Evolutionary conservation across 2,113 vertebrate genomes (phyloP).

Genomic region (Osmerus eperlanus): DNA sequence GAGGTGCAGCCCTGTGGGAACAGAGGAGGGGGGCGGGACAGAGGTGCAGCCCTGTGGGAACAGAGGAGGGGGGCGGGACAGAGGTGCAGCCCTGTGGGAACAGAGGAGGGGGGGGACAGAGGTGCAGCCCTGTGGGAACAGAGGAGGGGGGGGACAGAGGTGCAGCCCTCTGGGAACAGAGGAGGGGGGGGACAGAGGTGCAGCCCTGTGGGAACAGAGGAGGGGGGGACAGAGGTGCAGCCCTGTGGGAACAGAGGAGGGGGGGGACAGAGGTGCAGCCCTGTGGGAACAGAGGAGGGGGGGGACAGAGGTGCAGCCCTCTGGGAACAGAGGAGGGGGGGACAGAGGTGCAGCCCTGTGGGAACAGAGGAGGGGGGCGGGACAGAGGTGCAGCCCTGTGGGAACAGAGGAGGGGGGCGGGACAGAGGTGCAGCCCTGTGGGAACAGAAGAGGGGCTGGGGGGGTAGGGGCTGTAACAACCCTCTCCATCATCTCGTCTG

Average conservation of each 20-base stretch:
- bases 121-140: too few species aligned
- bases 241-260: slow-evolving; percentile 24
- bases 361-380: background rate
- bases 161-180: background rate
- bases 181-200: background rate
- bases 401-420: background rate
- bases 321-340: slow-evolving; percentile 16
- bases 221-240: slow-evolving; percentile 17
- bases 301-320: slow-evolving; percentile 20
- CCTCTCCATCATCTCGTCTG: background rate
- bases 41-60: slow-evolving; percentile 32
- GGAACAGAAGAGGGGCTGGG: too few species aligned
- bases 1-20: slow-evolving; percentile 30
- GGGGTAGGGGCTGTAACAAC: slow-evolving; percentile 2
- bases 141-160: slow-evolving; percentile 18
- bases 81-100: slow-evolving; percentile 24
- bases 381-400: too few species aligned
- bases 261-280: slow-evolving; percentile 10
- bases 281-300: slow-evolving; percentile 23
- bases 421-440: too few species aligned
- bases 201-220: background rate
- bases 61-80: too few species aligned
- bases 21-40: slow-evolving; percentile 7
- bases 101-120: background rate
- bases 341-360: background rate